A percentile compares a stretch with the other conserved stretches of the same genome.
phyloP scores from a whole-genome alignment of 2,113 vertebrate genomes.

The Willisornis vidua region DNA sequence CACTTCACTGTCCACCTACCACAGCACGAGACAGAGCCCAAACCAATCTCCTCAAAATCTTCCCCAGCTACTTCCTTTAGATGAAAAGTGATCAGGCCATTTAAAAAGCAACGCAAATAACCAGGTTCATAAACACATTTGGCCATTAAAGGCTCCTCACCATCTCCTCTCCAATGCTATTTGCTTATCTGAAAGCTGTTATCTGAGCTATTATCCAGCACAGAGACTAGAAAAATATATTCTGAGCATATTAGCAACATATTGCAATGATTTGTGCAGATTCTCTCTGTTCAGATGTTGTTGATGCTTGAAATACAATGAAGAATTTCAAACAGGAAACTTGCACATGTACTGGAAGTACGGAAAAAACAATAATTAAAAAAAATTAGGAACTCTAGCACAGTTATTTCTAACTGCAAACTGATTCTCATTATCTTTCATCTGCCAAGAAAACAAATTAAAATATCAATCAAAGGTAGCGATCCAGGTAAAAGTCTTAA shows the following conservation, averaged over 20 bases:
- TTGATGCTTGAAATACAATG: not conserved
- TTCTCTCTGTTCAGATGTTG: not conserved
- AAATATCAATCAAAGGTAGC: slow-evolving; percentile 33
- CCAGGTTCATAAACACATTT: not conserved
- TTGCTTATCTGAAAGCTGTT: not conserved
- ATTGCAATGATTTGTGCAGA: not conserved
- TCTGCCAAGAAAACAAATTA: slow-evolving; percentile 30
- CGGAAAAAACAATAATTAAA: not conserved
- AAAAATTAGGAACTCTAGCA: not conserved
- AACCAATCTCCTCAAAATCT: not conserved
- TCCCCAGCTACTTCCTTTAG: not conserved
- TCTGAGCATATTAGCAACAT: not conserved
- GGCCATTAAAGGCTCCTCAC: not conserved
- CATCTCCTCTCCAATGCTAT: not conserved
- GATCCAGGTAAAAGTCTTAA: slow-evolving; percentile 39
- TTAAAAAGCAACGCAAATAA: not conserved
- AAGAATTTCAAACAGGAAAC: not conserved
- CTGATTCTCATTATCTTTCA: slow-evolving; percentile 20
- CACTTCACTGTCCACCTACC: not conserved
- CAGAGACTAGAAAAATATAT: not conserved
- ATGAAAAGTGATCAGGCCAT: not conserved
- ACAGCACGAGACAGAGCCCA: not conserved
- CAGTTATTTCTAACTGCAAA: not conserved
- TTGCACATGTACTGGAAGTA: not conserved
- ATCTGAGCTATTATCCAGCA: not conserved